Evolutionary conservation across 1,140 invertebrate species (phyloP).

Genomic region (Brachystomella parvula): DNA sequence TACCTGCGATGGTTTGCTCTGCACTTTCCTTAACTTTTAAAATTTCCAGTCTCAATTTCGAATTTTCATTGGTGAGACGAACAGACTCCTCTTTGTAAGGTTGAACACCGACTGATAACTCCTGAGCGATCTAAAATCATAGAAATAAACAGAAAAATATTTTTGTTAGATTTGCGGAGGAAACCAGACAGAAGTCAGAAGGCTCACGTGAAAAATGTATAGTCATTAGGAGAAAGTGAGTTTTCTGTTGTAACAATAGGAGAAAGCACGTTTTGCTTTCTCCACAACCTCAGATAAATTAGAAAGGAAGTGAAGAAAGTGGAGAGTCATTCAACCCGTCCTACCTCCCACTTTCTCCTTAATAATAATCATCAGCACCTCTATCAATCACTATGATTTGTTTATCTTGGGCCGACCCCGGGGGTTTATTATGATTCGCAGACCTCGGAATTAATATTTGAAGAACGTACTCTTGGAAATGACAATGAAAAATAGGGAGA

Average conservation of each 20-base stretch:
- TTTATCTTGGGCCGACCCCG: too few relatives aligned
- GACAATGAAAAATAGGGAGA: not conserved
- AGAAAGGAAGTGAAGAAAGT: too few relatives aligned
- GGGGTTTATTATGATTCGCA: too few relatives aligned
- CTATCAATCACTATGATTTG: not conserved
- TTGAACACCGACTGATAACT: slow-evolving; percentile 26
- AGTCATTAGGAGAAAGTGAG: not conserved
- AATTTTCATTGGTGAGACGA: slow-evolving; percentile 30
- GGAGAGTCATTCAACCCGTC: not conserved
- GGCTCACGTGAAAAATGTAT: not conserved
- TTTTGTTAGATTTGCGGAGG: not conserved
- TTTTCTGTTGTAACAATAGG: not conserved
- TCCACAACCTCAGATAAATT: too few relatives aligned
- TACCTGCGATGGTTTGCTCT: slow-evolving; percentile 23
- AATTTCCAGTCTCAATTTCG: slow-evolving; percentile 19
- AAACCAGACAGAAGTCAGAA: not conserved
- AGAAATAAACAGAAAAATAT: not conserved
- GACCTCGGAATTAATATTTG: too few relatives aligned
- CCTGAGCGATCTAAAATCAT: slow-evolving; percentile 22
- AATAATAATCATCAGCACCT: not conserved
- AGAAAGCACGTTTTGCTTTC: too few relatives aligned
- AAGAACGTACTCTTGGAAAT: too few relatives aligned
- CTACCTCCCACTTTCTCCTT: not conserved
- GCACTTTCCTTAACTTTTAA: slow-evolving; percentile 17
- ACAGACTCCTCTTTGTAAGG: slow-evolving; percentile 30